Percentiles rank a stretch among this genome's conserved stretches.
These are phyloP conservation scores for Meteorus sp. DNA, from an alignment of 1,140 invertebrate species.

Conservation along the genomic window DNA sequence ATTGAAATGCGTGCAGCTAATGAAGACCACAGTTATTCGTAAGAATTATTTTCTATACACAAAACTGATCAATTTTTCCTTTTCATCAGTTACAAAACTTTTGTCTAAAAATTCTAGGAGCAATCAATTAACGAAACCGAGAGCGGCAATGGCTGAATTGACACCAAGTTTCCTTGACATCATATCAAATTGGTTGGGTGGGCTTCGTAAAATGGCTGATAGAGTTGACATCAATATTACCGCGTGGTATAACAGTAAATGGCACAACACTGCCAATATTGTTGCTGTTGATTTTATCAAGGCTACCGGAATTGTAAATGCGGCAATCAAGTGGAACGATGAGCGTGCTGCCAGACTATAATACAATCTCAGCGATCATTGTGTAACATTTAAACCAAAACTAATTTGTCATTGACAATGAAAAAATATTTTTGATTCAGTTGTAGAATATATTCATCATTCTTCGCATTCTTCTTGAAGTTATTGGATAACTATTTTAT, in stretches of 20 bases:
- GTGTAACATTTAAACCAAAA: background rate
- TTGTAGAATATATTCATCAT: no score
- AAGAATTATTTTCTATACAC: no score
- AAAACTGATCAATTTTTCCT: no score
- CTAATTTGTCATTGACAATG: background rate
- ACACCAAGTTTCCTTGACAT: constrained; percentile 63
- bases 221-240: constrained; percentile 63
- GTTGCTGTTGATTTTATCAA: constrained; percentile 67
- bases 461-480: no score
- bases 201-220: constrained; percentile 63
- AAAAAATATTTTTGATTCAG: background rate
- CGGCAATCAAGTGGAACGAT: constrained; percentile 62
- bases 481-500: background rate
- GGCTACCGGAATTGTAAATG: constrained; percentile 62
- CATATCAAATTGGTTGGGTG: constrained; percentile 58
- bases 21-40: constrained; percentile 41
- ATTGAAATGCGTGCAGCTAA: constrained; percentile 39
- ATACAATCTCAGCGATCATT: background rate
- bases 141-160: constrained; percentile 68
- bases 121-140: constrained; percentile 18
- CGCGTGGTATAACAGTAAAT: constrained; percentile 59
- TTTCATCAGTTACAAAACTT: no score
- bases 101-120: constrained; percentile 1
- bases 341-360: constrained; percentile 33
- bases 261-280: constrained; percentile 63